These are phyloP conservation scores for Gadopsis bispinosus DNA, from an alignment of 2,797 vertebrate species.

Conservation along the genomic window DNA sequence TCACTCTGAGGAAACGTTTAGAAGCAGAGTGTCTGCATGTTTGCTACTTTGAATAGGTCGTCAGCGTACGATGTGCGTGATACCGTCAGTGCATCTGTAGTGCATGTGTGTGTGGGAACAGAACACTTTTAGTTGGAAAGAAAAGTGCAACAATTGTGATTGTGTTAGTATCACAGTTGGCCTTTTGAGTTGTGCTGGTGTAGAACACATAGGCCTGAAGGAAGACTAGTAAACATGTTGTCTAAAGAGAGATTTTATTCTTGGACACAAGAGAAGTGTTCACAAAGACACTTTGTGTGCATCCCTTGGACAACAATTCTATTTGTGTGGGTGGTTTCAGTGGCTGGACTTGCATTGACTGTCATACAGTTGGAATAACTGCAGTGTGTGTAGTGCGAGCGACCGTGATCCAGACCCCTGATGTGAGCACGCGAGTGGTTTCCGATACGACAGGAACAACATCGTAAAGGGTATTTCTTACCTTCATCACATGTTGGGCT, in stretches of 20 bases:
- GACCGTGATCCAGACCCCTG: background rate
- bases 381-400: too few species aligned
- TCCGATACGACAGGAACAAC: background rate
- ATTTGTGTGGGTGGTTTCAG: background rate
- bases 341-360: background rate
- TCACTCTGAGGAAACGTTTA: background rate
- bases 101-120: background rate
- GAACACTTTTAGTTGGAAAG: background rate
- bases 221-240: background rate
- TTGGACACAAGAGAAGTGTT: background rate
- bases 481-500: background rate
- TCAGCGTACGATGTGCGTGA: constrained; percentile 1
- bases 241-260: background rate
- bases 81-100: background rate
- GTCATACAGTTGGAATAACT: background rate
- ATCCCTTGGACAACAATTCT: background rate
- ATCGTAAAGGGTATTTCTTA: background rate
- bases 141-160: constrained; percentile 3
- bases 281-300: background rate
- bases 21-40: constrained; percentile 5
- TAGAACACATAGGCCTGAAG: background rate
- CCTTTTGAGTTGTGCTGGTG: background rate
- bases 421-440: background rate
- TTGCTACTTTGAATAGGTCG: constrained; percentile 2
- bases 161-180: background rate